Evolutionary conservation across 2,888 invertebrate species (phyloP).

Genomic region (Agrilus mali): DNA sequence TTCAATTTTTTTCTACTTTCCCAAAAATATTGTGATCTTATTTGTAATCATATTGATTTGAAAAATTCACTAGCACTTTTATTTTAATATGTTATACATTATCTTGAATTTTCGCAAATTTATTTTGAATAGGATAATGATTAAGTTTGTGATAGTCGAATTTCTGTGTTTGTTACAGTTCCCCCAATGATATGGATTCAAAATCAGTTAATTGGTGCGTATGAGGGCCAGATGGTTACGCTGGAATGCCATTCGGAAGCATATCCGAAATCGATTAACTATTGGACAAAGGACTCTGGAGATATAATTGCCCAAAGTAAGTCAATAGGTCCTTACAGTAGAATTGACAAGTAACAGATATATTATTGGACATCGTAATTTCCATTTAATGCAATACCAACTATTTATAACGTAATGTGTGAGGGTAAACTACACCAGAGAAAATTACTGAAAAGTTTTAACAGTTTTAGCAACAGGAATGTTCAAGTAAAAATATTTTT

Average conservation of each 20-base stretch:
- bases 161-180: constrained; percentile 37
- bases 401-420: too few relatives aligned
- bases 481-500: too few relatives aligned
- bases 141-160: constrained; percentile 9
- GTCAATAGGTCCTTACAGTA: constrained; percentile 10
- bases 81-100: background rate
- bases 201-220: constrained; percentile 57
- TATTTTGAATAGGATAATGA: too few relatives aligned
- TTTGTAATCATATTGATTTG: background rate
- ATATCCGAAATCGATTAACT: constrained; percentile 58
- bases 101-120: too few relatives aligned
- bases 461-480: too few relatives aligned
- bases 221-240: constrained; percentile 50
- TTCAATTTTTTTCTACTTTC: background rate
- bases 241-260: constrained; percentile 64
- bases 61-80: too few relatives aligned
- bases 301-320: constrained; percentile 50
- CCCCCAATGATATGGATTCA: constrained; percentile 62
- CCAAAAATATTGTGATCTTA: background rate
- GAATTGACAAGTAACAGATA: too few relatives aligned
- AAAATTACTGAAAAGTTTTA: too few relatives aligned
- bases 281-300: constrained; percentile 58
- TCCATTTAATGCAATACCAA: too few relatives aligned
- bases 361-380: too few relatives aligned
- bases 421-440: too few relatives aligned